Evolutionary conservation across 1,140 invertebrate species (phyloP).

Genomic region (Papilio xuthus): DNA sequence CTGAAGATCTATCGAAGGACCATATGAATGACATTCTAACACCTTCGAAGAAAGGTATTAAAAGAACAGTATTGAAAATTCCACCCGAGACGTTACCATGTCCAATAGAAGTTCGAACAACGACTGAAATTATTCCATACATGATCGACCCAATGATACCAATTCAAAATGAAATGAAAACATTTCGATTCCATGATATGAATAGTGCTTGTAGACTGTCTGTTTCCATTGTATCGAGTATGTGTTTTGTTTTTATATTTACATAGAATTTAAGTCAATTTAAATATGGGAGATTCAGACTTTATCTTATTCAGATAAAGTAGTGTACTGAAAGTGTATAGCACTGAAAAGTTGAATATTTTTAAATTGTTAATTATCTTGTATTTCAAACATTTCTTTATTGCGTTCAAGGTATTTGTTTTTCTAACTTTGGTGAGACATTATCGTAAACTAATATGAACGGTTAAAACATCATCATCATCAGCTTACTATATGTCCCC

Average conservation of each 20-base stretch:
- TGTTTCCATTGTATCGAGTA: slow-evolving; percentile 58
- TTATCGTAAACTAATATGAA: too few relatives aligned
- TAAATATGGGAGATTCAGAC: slow-evolving; percentile 18
- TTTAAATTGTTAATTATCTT: slow-evolving; percentile 9
- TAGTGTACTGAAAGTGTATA: neutral
- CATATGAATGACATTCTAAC: slow-evolving; percentile 45
- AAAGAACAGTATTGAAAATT: slow-evolving; percentile 70
- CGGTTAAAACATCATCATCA: too few relatives aligned
- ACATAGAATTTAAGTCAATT: slow-evolving; percentile 59
- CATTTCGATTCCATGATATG: slow-evolving; percentile 68
- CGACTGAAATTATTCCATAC: slow-evolving; percentile 63
- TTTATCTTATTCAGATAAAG: slow-evolving; percentile 6
- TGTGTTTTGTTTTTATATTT: slow-evolving; percentile 69
- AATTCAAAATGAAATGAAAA: slow-evolving; percentile 78
- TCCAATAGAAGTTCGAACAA: slow-evolving; percentile 63
- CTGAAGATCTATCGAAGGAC: slow-evolving; percentile 48
- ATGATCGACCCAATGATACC: slow-evolving; percentile 72
- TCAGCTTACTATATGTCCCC: too few relatives aligned
- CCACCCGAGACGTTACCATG: slow-evolving; percentile 69
- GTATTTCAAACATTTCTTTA: neutral
- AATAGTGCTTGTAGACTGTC: slow-evolving; percentile 51
- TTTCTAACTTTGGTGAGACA: too few relatives aligned
- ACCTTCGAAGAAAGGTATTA: slow-evolving; percentile 58
- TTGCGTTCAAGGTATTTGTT: too few relatives aligned
- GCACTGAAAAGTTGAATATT: slow-evolving; percentile 7